A percentile compares a stretch with the other conserved stretches of the same genome.
These are phyloP conservation scores for Andinoacara biseriatus DNA, from an alignment of 2,113 vertebrate species.

Conservation along the genomic window DNA sequence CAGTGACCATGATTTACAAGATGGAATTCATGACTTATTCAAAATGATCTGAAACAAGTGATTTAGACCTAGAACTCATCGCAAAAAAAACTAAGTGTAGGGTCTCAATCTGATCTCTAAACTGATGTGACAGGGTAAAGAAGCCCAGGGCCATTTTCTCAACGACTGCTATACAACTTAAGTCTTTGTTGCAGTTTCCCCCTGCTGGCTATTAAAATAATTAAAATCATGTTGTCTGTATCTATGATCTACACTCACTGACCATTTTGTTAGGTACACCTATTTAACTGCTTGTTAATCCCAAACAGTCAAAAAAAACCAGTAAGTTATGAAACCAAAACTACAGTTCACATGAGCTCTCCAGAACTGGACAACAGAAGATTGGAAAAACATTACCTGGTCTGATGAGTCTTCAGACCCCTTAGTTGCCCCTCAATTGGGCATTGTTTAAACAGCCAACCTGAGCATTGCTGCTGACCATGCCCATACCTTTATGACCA, in stretches of 20 bases:
- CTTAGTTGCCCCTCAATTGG: too few species aligned
- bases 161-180: not conserved
- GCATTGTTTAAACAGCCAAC: too few species aligned
- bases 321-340: not conserved
- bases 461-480: too few species aligned
- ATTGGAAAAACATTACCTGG: not conserved
- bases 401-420: too few species aligned
- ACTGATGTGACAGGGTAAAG: too few species aligned
- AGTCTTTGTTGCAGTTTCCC: not conserved
- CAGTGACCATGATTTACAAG: not conserved
- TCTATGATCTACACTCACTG: not conserved
- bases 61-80: not conserved
- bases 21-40: not conserved
- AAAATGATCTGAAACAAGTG: not conserved
- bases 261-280: too few species aligned
- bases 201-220: not conserved
- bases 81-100: too few species aligned
- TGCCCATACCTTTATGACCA: too few species aligned
- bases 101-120: too few species aligned
- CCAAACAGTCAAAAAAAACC: not conserved
- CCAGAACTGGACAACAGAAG: accelerated
- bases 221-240: accelerated
- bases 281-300: too few species aligned
- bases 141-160: accelerated
- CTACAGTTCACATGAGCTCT: not conserved